Evolutionary conservation across 2,888 invertebrate species (phyloP).

Genomic region (Liodrosophila aerea): DNA sequence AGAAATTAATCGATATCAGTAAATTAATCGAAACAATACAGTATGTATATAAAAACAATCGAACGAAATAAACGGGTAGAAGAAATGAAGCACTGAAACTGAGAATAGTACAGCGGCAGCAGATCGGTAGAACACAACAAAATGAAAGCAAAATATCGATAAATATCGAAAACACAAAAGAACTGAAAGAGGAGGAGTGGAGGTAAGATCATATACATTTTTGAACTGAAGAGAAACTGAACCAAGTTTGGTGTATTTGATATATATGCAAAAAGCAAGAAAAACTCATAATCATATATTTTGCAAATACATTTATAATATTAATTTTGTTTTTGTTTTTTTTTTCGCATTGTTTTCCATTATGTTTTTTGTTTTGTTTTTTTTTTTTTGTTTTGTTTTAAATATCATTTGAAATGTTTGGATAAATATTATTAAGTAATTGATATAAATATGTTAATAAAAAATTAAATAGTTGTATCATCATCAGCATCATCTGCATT

Average conservation of each 20-base stretch:
- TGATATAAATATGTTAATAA: slow-evolving; percentile 76
- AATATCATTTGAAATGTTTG: slow-evolving; percentile 77
- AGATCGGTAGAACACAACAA: too few relatives aligned
- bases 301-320: slow-evolving; percentile 81
- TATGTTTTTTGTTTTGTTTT: slow-evolving; percentile 25
- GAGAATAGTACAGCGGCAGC: too few relatives aligned
- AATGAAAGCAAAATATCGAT: too few relatives aligned
- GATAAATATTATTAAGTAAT: slow-evolving; percentile 75
- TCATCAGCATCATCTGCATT: slow-evolving; percentile 28
- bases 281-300: slow-evolving; percentile 80
- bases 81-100: too few relatives aligned
- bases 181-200: neutral
- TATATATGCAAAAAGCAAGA: slow-evolving; percentile 69
- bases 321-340: slow-evolving; percentile 64
- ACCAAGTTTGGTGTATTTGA: slow-evolving; percentile 62
- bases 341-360: slow-evolving; percentile 50
- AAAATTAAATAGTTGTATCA: slow-evolving; percentile 67
- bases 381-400: slow-evolving; percentile 42
- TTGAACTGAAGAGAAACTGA: slow-evolving; percentile 40
- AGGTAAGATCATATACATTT: slow-evolving; percentile 11
- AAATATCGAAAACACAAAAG: slow-evolving; percentile 1
- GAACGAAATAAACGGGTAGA: too few relatives aligned
- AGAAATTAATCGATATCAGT: too few relatives aligned
- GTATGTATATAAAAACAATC: too few relatives aligned
- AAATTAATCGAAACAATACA: too few relatives aligned